phyloP scores from a whole-genome alignment of 2,113 vertebrate genomes.

The Corythornis madagascariensis region DNA sequence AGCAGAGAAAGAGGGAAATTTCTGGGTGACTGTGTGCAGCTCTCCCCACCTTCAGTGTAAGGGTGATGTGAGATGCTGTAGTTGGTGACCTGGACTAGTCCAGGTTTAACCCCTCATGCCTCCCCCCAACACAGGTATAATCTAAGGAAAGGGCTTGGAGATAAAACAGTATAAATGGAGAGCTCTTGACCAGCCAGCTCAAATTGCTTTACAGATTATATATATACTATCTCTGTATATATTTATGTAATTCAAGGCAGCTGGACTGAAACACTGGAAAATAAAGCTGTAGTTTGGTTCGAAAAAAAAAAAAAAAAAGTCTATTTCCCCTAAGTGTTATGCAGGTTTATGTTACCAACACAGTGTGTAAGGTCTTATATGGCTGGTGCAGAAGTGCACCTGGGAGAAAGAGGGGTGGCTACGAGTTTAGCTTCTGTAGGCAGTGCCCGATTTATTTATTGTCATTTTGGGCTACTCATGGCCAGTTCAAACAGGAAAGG shows the following conservation, averaged over 20 bases:
- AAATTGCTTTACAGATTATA: neutral
- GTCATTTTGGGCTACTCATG: neutral
- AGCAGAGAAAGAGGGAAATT: neutral
- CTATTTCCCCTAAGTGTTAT: neutral
- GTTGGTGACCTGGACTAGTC: neutral
- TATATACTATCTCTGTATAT: neutral
- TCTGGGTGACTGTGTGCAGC: neutral
- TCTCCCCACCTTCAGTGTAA: neutral
- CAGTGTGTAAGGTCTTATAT: neutral
- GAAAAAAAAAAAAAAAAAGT: neutral
- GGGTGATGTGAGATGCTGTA: neutral
- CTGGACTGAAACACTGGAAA: neutral
- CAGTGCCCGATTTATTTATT: neutral
- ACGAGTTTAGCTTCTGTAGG: neutral
- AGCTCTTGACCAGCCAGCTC: neutral
- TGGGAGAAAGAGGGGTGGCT: neutral
- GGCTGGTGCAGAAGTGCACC: neutral
- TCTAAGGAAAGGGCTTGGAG: neutral
- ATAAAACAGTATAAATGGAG: neutral
- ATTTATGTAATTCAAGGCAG: neutral
- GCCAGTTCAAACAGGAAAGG: neutral
- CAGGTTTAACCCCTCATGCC: neutral
- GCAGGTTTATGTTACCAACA: accelerated
- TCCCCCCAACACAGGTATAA: neutral
- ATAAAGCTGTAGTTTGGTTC: neutral